phyloP scores from a whole-genome alignment of 2,797 vertebrate species.

The Atherinosoma microstoma region DNA sequence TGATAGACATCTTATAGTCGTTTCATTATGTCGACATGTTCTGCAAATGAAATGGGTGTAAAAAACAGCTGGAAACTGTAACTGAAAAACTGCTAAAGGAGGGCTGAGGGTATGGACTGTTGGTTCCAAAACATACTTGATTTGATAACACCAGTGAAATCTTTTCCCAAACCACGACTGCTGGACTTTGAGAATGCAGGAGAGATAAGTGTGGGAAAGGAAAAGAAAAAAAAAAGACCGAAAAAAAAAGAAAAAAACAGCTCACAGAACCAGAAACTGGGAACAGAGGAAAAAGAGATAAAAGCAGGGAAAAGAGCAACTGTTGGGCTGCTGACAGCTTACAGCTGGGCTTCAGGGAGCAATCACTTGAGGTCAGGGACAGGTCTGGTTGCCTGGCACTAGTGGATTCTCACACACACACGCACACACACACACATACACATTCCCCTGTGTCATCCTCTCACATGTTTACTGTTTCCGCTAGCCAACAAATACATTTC shows the following conservation, averaged over 20 bases:
- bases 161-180: constrained; percentile 40
- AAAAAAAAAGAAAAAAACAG: constrained; percentile 18
- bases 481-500: constrained; percentile 65
- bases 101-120: constrained; percentile 13
- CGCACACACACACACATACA: constrained; percentile 18
- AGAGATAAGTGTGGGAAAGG: constrained; percentile 63
- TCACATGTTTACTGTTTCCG: constrained; percentile 70
- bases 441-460: constrained; percentile 54
- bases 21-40: constrained; percentile 16
- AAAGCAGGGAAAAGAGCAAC: constrained; percentile 41
- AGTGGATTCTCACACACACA: constrained; percentile 54
- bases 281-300: constrained; percentile 51
- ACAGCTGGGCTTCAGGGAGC: constrained; percentile 56
- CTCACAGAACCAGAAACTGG: constrained; percentile 20
- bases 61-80: constrained; percentile 22
- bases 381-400: constrained; percentile 74
- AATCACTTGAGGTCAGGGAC: constrained; percentile 72
- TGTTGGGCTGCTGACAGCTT: constrained; percentile 53
- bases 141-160: constrained; percentile 47
- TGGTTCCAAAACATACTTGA: constrained; percentile 44
- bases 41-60: not conserved
- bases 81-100: constrained; percentile 2
- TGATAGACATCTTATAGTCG: constrained; percentile 7
- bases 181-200: constrained; percentile 26
- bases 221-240: constrained; percentile 27